Evolutionary conservation across 2,113 vertebrate species (phyloP), one percentile per base, ranked within the genome.

Genomic region (Apeltes quadracus): DNA sequence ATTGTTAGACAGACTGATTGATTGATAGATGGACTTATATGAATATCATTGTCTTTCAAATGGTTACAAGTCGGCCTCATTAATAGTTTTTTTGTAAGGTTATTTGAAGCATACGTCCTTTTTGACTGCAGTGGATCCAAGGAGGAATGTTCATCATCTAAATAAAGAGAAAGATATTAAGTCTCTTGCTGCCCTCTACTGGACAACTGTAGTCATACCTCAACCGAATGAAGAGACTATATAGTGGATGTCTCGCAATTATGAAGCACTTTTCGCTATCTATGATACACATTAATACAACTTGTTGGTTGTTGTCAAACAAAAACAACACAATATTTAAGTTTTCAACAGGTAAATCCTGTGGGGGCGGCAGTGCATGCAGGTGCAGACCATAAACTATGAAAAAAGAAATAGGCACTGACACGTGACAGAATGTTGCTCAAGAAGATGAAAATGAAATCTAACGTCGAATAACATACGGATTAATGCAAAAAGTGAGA

Each of bases 181-280:
- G 58, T 74, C 22, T 57, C 39, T 54, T 80, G 84, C 36, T 50
- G 56, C 84, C 86, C 80, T 78, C 89, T 89, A 46, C 76, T 88
- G 91, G 77, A 41, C 14, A 61, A 43, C 8, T 46, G n/a, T 14
- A 10, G 34, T 20, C 3, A 50, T 46, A 4, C 9, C n/a, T 27
- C 20, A 1, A 38, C 32, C 71, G 13, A 2, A 67, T 64, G 59
- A 58, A 51, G 10, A 59, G 32, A 50, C 46, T 75, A 53, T n/a
- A 50, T 41, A 56, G n/a, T 22, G 2, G 7, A 16, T 59, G 20
- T 12, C 16, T 3, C 4, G 2, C 20, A 29, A 14, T 16, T 6
- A 27, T 44, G 22, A 20, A 29, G 25, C 55, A 43, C n/a, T 46
- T n/a, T 12, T 23, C 39, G 2, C 9, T 12, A 38, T 61, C 18